Base-by-base conservation (phyloP, 2,113 vertebrate genomes). In the Hylia prasina region DNA sequence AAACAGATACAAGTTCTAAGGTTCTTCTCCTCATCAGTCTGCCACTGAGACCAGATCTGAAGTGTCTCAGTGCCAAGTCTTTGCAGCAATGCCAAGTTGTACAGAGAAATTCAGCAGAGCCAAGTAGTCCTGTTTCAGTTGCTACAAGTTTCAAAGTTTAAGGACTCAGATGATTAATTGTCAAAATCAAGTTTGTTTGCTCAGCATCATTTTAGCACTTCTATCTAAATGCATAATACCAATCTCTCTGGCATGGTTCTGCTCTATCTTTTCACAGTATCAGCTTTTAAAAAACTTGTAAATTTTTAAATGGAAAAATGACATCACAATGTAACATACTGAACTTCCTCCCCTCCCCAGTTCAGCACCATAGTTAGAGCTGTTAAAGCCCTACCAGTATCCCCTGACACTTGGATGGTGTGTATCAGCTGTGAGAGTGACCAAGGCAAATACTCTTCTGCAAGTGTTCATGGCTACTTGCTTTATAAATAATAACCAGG, bases 341-440 rank as follows among this genome's bases (percentile, higher is more conserved):
- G 30, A 94, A 37, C 7, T 84, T 87, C 15, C 10, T 89, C 21
- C 11, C 31, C 31, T 71, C 37, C 37, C 13, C 60, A 51, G 47
- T 24, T 71, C 60, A 70, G n/a, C 23, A 35, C 9, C 20, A 30
- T 2, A 24, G 20, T 16, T 60, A 45, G 24, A 57, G 14, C 51
- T 0, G 0, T 19, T 78, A 78, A 37, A 54, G 21, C 4, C 27
- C 5, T 33, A 45, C 7, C 22, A 37, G 5, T 1, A 1, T 27
- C 2, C 22, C 21, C 42, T 60, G 24, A 9, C 24, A 7, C 25
- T 10, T 65, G 16, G 21, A 48, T 25, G 35, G 25, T 7, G 8
- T 24, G 16, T 42, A 53, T 53, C 60, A 73, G 25, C 17, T 58
- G 28, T 27, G 42, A 80, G 19, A 65, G 4, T 11, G 31, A 73